These are phyloP conservation scores for Hololepta plana DNA, from an alignment of 2,888 invertebrate genomes.

Conservation along the genomic window DNA sequence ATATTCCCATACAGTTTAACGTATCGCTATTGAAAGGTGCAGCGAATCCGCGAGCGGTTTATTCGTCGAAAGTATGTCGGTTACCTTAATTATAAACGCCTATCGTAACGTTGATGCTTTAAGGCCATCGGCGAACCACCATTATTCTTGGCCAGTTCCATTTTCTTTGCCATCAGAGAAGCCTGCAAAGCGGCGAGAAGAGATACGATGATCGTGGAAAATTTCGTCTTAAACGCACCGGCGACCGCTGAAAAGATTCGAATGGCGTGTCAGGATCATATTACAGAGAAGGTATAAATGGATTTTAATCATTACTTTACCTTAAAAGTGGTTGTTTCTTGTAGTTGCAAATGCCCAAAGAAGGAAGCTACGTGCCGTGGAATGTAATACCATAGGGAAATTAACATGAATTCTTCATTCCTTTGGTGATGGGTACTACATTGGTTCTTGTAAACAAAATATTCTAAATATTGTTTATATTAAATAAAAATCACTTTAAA, in stretches of 20 bases:
- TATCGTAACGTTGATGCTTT: constrained; percentile 13
- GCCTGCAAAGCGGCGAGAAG: constrained; percentile 64
- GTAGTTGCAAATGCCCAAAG: constrained; percentile 37
- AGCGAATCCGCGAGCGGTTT: constrained; percentile 79
- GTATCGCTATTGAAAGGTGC: constrained; percentile 83
- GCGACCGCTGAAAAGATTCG: constrained; percentile 79
- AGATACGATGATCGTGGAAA: constrained; percentile 39
- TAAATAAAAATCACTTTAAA: constrained; percentile 5
- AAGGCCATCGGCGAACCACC: constrained; percentile 95
- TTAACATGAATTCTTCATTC: neutral
- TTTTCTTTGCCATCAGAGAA: constrained; percentile 77
- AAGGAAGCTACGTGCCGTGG: constrained; percentile 42
- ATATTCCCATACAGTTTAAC: constrained; percentile 83
- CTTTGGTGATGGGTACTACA: too few species aligned
- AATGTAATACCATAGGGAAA: constrained; percentile 36
- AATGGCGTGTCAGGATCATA: constrained; percentile 73
- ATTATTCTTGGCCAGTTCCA: constrained; percentile 71
- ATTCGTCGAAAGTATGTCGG: constrained; percentile 71
- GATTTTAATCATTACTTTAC: too few species aligned
- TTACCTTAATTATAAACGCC: neutral
- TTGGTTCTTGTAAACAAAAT: too few species aligned
- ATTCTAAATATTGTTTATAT: constrained; percentile 1
- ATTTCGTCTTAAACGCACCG: constrained; percentile 60
- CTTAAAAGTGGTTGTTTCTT: constrained; percentile 16
- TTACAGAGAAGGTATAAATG: constrained; percentile 51